Base-by-base conservation (phyloP, 2,113 vertebrate species). In the Numenius arquata region DNA sequence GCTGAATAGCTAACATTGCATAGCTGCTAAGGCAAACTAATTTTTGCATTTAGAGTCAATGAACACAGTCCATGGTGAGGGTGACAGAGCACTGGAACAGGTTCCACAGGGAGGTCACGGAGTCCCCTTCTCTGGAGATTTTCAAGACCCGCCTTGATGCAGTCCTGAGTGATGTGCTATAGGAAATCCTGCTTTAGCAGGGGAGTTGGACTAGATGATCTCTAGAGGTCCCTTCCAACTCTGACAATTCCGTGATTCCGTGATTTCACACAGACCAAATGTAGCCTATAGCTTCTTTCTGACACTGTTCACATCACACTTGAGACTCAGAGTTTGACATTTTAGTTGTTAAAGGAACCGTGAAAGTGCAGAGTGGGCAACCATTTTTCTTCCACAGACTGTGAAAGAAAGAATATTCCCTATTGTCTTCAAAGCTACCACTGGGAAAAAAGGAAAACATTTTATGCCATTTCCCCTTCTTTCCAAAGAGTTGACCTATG, bases 31-130 rank as follows among this genome's bases (percentile, higher is more conserved):
- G 41, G 52, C 25, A 88, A 85, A 93, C 29, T 82, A 7, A 43
- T 74, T 94, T 96, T 88, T 82, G 15, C n/a, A 38, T 85, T 90
- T 88, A 75, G 85, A 93, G 58, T 71, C 47, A 78, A 38, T 55
- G 41, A 85, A 81, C 36, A 67, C 19, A 55, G 32, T 88, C 48
- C 74, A n/a, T n/a, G n/a, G n/a, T n/a, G n/a, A n/a, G n/a, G n/a
- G n/a, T n/a, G n/a, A n/a, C n/a, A n/a, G n/a, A n/a, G n/a, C n/a
- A n/a, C n/a, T n/a, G n/a, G n/a, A n/a, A n/a, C n/a, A n/a, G n/a
- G n/a, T n/a, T n/a, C n/a, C n/a, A n/a, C n/a, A n/a, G n/a, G n/a
- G n/a, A n/a, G n/a, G n/a, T n/a, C n/a, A n/a, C n/a, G n/a, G n/a
- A n/a, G n/a, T n/a, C n/a, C n/a, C n/a, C n/a, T n/a, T n/a, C n/a